Base-by-base conservation (phyloP, 1,140 invertebrate species). In the Neodiprion pinetum region DNA sequence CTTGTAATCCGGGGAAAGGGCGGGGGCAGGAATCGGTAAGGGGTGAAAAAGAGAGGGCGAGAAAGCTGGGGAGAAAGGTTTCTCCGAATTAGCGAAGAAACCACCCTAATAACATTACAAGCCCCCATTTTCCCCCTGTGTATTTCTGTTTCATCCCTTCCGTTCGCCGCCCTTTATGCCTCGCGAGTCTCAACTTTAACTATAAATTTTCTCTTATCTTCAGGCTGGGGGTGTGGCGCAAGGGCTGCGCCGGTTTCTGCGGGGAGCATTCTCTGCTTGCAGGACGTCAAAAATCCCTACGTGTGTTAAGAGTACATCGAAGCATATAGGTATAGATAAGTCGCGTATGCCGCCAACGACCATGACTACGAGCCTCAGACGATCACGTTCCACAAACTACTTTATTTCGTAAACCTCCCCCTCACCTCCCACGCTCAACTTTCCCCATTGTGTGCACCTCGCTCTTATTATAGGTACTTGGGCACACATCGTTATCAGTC, bases 71-170 rank as follows among this genome's bases (percentile, higher is more conserved):
- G 70, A 49, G 28, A 40, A 40, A 40, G 70, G 23, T 47, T 71
- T 47, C 23, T 71, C 48, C 67, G 67, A 71, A 71, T 71, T 71
- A 71, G 70, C 70, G n/a, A 48, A 48, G 48, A 71, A 71, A 50
- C 70, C 70, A 50, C 70, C 70, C 70, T 50, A 71, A 71, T 48
- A 50, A 50, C 70, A 50, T 71, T 71, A 71, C 67, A 69, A 69
- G 21, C 47, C 23, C 67, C 67, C 67, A 23, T 69, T 69, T 21
- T 23, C 28, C 28, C 61, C 61, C 67, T 69, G 67, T 69, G 67
- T 69, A 69, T 69, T 69, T 69, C 67, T 69, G 40, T 47, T 69
- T 69, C 23, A 69, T 69, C 67, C 67, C 67, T 69, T 23, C 67
- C 67, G 11, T 69, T 17, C 40, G 67, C 10, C 40, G 67, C 67